Percentiles rank a stretch among this genome's conserved stretches.
phyloP scores from a whole-genome alignment of 2,113 vertebrate genomes.

The Syngnathus floridae region DNA sequence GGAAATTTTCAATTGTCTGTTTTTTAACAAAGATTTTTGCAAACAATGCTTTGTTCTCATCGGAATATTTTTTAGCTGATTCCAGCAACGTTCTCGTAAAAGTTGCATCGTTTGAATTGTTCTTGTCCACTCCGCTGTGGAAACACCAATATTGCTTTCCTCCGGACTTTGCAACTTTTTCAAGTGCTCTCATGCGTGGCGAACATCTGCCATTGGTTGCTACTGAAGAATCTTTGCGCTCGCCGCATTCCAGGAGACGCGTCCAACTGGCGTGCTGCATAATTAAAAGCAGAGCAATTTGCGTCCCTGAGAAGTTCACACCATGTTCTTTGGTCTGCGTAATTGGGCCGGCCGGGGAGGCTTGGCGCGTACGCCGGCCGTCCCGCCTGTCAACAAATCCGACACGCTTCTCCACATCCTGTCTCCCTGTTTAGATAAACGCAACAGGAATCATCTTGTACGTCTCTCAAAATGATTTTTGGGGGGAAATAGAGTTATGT shows the following conservation, averaged over 20 bases:
- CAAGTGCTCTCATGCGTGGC: conserved; percentile 37
- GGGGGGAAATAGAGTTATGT: too few species aligned
- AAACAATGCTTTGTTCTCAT: not conserved
- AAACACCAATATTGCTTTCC: conserved; percentile 12
- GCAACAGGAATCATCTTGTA: not conserved
- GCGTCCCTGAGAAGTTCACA: conserved; percentile 36
- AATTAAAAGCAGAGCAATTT: conserved; percentile 58
- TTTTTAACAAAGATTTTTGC: too few species aligned
- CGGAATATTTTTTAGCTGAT: not conserved
- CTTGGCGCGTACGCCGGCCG: not conserved
- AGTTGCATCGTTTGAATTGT: not conserved
- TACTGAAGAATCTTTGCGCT: conserved; percentile 48
- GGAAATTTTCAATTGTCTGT: too few species aligned
- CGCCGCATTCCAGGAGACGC: conserved; percentile 46
- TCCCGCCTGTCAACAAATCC: not conserved
- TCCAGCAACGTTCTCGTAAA: not conserved
- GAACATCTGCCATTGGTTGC: conserved; percentile 57
- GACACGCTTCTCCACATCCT: not conserved
- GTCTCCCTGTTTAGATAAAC: not conserved
- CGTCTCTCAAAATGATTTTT: not conserved
- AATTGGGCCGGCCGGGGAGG: conserved; percentile 13
- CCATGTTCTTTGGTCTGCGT: conserved; percentile 29
- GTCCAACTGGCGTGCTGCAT: conserved; percentile 37
- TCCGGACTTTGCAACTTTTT: conserved; percentile 40
- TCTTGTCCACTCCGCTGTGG: not conserved